These are phyloP conservation scores for Cephus pygmeus DNA, from an alignment of 2,888 invertebrate genomes.

Conservation along the genomic window DNA sequence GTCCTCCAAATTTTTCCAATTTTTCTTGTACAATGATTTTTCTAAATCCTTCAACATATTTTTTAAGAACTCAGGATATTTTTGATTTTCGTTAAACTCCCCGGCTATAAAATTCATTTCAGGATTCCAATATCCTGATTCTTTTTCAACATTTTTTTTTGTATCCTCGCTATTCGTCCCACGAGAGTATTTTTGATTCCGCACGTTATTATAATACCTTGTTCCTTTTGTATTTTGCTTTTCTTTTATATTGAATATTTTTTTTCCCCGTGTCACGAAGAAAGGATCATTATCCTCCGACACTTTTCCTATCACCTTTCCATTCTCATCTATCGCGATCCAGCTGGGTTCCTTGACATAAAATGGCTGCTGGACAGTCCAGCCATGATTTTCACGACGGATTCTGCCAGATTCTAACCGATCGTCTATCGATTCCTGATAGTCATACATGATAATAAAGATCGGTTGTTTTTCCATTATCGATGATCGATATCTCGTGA, in stretches of 20 bases:
- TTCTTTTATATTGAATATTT: neutral
- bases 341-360: conserved; percentile 47
- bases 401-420: neutral
- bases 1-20: neutral
- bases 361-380: conserved; percentile 37
- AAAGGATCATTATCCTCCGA: conserved; percentile 11
- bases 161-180: no score
- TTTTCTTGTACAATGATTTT: neutral
- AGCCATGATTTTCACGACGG: conserved; percentile 25
- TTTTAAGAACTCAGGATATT: no score
- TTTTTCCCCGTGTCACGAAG: conserved; percentile 16
- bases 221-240: neutral
- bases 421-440: no score
- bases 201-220: neutral
- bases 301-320: neutral
- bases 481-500: no score
- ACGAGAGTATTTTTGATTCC: no score
- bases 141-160: no score
- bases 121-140: no score
- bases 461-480: no score
- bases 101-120: no score
- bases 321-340: conserved; percentile 34
- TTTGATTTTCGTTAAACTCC: no score
- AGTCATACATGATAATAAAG: no score
- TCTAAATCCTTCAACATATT: no score